Base-by-base conservation (phyloP, 1,140 invertebrate genomes). In the Zaprionus camerounensis region DNA sequence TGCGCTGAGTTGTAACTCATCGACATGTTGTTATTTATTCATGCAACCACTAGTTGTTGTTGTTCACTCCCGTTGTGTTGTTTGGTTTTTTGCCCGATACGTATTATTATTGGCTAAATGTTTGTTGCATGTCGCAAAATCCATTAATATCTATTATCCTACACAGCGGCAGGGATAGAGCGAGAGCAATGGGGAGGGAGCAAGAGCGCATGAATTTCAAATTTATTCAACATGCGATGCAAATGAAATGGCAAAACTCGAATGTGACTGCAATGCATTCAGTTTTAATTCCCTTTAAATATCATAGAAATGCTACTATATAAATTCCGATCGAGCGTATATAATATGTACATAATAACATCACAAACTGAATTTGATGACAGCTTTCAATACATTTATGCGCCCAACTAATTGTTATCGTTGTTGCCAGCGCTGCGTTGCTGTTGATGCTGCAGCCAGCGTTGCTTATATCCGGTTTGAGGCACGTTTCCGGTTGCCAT, bases 401-500 rank as follows among this genome's bases (percentile, higher is more conserved):
- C 6, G 31, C 17, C 15, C n/a, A 41, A 38, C 70, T 38, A 55
- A 73, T 73, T 68, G 56, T 73, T 68, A 28, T 61, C 56, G 53
- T 61, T 70, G 69, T 62, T 66, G 49, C 38, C 15, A 2, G 15
- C 69, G 56, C 28, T 73, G 55, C 49, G 26, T 7, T 9, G 0
- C 28, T 11, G 31, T 11, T 34, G 31, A 34, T 66, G 71, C 56
- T 77, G 77, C 64, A 80, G 64, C 22, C 81, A 84, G 57, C 81
- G 78, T 76, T 81, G 85, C 85, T 82, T 85, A 90, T 88, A 82
- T 88, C 85, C 85, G 81, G 85, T 68, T 81, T 76, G 81, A 46
- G 78, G 76, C 78, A 83, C 83, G 81, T 87, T 90, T 88, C 85
- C 85, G 85, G 81, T 77, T 88, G 85, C 84, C 85, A 79, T 90